These are phyloP conservation scores for Proisotoma minuta DNA, from an alignment of 2,888 invertebrate genomes.

Conservation along the genomic window DNA sequence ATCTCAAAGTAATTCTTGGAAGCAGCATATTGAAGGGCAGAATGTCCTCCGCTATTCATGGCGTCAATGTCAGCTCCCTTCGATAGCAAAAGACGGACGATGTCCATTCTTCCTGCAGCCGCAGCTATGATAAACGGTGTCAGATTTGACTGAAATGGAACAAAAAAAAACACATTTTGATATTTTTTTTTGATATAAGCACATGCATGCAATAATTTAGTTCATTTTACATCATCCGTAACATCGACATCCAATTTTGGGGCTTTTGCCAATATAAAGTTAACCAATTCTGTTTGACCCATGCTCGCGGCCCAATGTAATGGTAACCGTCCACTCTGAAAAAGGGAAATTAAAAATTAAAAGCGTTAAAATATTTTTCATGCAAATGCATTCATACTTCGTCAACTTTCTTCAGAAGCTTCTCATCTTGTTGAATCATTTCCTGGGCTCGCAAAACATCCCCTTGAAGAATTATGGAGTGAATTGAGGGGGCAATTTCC, in stretches of 20 bases:
- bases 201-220: neutral
- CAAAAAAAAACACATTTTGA: neutral
- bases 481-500: slow-evolving; percentile 10
- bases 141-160: slow-evolving; percentile 58
- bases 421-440: slow-evolving; percentile 29
- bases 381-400: slow-evolving; percentile 21
- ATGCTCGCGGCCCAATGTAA: slow-evolving; percentile 77
- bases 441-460: slow-evolving; percentile 32
- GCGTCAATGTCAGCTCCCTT: slow-evolving; percentile 70
- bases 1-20: slow-evolving; percentile 78
- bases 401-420: slow-evolving; percentile 30
- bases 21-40: slow-evolving; percentile 76
- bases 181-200: neutral
- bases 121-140: slow-evolving; percentile 75
- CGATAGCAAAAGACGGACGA: slow-evolving; percentile 62
- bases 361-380: neutral
- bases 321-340: slow-evolving; percentile 65
- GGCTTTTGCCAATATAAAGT: slow-evolving; percentile 59
- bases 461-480: slow-evolving; percentile 31
- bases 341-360: slow-evolving; percentile 40
- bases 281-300: slow-evolving; percentile 69
- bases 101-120: slow-evolving; percentile 68
- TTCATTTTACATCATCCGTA: slow-evolving; percentile 61
- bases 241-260: slow-evolving; percentile 67
- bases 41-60: slow-evolving; percentile 68